Evolutionary conservation across 2,888 invertebrate genomes (phyloP), one percentile per base, ranked within the genome.

Genomic region (Empis stercorea): DNA sequence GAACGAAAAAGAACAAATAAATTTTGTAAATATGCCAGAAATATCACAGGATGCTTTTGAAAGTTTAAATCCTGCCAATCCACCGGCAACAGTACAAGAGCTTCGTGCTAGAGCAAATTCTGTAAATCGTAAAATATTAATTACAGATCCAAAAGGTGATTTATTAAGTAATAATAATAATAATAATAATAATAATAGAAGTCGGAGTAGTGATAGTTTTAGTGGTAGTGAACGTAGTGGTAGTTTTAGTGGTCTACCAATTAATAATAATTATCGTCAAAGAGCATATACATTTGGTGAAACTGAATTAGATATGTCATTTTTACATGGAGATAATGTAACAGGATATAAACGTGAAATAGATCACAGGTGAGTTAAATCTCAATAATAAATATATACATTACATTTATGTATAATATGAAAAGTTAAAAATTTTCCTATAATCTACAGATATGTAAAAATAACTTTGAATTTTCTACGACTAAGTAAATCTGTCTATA

Each of bases 71-170:
- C 78, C 78, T 20, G 62, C 75, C 49, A 63, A 70, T 45, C 73
- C 73, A 23, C 58, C 70, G 23, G 59, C 76, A 45, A 72, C 70
- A 42, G 71, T 75, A 37, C 67, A 73, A 64, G 71, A 74, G 36
- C 70, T 78, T 56, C 72, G 78, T 57, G 75, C 75, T 56, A 74
- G 78, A 58, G 74, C 77, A 6, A 78, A 77, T 60, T 76, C 76
- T 30, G 17, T 52, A 43, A 55, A 51, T 32, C 17, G 46, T 6
- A 51, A 48, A 20, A 51, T 49, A 39, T 17, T 48, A 14, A 30
- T 45, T 11, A 50, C 51, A 11, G 46, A 45, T 11, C 48, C 51
- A n/a, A 50, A 49, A 42, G 49, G 47, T 23, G 49, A 52, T 30
- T 17, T 13, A 32, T 7, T 11, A 11, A 23, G 13, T 42, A 34